Base-by-base conservation (phyloP, 2,113 vertebrate species). In the Prolemur simus region DNA sequence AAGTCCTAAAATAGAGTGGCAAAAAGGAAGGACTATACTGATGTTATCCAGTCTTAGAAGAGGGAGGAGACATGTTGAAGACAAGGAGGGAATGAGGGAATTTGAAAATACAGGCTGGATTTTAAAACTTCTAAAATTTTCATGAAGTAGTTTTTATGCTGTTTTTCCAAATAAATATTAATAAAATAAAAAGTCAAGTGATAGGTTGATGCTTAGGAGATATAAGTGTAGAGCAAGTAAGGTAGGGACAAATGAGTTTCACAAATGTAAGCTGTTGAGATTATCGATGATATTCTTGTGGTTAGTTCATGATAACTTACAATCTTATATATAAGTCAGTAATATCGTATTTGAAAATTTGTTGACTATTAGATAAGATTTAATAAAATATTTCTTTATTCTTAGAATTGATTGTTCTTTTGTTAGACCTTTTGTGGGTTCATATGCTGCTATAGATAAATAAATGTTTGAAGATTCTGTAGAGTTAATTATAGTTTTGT, bases 331-430 rank as follows among this genome's bases (percentile, higher is more conserved):
- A 56, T 63, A 58, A 94, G 5, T 77, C 45, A 74, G 21, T 77
- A 83, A 45, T 74, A n/a, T 20, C 83, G 18, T 87, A 86, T 56
- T 85, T 89, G 25, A 84, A 73, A 83, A 56, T 77, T 76, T 84
- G 63, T 78, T 52, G 91, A 60, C 39, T 92, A 39, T 47, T 73
- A 37, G 45, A 10, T 87, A 82, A 80, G 17, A 87, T 39, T 81
- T 49, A 63, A 88, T 64, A 63, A 83, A 82, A 21, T 52, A 58
- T 81, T 91, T 4, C 10, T 80, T 96, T 97, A n/a, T 90, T 94
- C 69, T 87, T 54, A 32, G n/a, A 66, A 87, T 39, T 39, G 10
- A 39, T 81, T 63, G 11, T 29, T 29, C 29, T 74, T 71, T 34
- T 52, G 14, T 68, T 56, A 21, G 9, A 49, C 29, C 8, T 49